phyloP scores from a whole-genome alignment of 2,888 invertebrate species.

The Ceraclea dissimilis region DNA sequence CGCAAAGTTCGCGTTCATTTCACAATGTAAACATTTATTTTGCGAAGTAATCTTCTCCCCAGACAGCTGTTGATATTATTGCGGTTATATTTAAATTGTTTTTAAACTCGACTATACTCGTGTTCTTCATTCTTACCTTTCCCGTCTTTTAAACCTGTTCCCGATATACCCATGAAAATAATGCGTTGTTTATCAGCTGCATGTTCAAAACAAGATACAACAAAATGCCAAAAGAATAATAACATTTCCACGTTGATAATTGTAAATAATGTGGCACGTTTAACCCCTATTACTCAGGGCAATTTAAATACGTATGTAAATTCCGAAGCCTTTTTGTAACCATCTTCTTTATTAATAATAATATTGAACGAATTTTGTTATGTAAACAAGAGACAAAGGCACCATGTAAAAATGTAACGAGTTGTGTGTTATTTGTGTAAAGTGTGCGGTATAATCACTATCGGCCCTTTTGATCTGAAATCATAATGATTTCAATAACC shows the following conservation, averaged over 20 bases:
- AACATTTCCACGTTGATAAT: neutral
- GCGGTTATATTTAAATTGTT: no score
- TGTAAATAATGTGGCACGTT: neutral
- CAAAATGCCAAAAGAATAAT: neutral
- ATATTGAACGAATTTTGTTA: neutral
- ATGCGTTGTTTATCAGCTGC: no score
- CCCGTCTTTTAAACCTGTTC: no score
- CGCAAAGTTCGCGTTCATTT: no score
- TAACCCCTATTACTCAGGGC: constrained; percentile 2
- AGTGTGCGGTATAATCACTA: neutral
- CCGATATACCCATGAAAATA: no score
- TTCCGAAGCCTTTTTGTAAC: no score
- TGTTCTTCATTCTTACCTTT: no score
- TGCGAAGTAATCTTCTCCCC: no score
- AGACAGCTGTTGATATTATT: no score
- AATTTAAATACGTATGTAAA: neutral
- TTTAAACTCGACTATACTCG: no score
- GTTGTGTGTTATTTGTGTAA: no score
- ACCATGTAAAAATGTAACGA: neutral
- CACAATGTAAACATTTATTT: no score
- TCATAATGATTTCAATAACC: neutral
- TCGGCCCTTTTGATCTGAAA: neutral
- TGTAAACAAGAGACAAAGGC: neutral
- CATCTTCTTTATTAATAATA: neutral
- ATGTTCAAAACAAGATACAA: neutral